Conservation (phyloP, 2,888 invertebrate species). For the Thymelicus lineola region DNA sequence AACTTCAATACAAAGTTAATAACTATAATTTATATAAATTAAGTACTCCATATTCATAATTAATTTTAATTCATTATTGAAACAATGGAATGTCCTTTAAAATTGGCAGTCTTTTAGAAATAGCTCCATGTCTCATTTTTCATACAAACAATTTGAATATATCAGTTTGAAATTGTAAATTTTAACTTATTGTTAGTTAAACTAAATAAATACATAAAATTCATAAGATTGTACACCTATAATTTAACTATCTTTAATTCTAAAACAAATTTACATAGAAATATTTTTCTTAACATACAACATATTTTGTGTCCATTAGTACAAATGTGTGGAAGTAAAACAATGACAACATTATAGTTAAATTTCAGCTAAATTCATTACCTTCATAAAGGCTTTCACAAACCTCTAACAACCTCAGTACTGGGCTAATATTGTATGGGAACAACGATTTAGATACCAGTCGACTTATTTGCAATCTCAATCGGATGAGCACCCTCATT, state of each 20-base stretch:
- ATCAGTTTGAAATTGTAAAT: background rate
- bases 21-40: constrained; percentile 62
- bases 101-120: constrained; percentile 43
- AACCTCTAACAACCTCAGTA: constrained; percentile 91
- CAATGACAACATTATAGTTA: background rate
- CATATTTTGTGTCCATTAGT: background rate
- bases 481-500: constrained; percentile 92
- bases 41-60: constrained; percentile 44
- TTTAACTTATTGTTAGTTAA: too few species aligned
- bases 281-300: background rate
- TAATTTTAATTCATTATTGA: constrained; percentile 46
- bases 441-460: constrained; percentile 93
- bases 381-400: constrained; percentile 95
- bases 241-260: background rate
- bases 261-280: constrained; percentile 3
- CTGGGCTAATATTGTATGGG: constrained; percentile 96
- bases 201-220: background rate
- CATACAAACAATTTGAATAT: background rate
- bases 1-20: constrained; percentile 51
- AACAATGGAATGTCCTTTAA: constrained; percentile 63
- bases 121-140: background rate
- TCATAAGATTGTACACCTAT: background rate
- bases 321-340: background rate
- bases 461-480: constrained; percentile 92
- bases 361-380: constrained; percentile 90